Evolutionary conservation across 1,140 invertebrate genomes (phyloP).

Genomic region (Philaenus spumarius): DNA sequence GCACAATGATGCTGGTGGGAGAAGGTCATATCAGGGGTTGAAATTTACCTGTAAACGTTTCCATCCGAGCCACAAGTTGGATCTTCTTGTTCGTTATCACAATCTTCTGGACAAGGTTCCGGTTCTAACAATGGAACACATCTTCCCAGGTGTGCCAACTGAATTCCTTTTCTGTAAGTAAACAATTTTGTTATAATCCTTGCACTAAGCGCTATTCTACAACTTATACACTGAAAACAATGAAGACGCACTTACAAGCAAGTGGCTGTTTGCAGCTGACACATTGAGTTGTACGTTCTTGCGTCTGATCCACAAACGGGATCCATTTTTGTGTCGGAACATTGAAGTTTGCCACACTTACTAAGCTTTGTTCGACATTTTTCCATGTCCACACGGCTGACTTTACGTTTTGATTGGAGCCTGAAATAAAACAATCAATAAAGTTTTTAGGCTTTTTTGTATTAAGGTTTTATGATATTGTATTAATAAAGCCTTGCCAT

Average conservation of each 20-base stretch:
- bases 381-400: conserved; percentile 63
- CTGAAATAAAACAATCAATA: conserved; percentile 9
- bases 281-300: conserved; percentile 71
- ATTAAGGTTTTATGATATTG: no score
- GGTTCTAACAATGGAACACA: conserved; percentile 68
- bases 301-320: conserved; percentile 80
- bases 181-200: no score
- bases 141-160: conserved; percentile 77
- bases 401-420: conserved; percentile 44
- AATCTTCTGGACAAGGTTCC: conserved; percentile 62
- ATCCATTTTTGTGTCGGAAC: conserved; percentile 54
- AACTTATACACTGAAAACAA: no score
- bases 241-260: conserved; percentile 64
- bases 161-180: conserved; percentile 75
- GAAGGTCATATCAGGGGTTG: no score
- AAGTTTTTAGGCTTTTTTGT: no score
- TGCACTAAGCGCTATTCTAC: no score
- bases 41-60: conserved; percentile 85
- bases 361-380: conserved; percentile 63
- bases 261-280: conserved; percentile 70
- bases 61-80: conserved; percentile 87
- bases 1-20: no score
- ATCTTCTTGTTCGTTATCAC: conserved; percentile 58
- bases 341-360: conserved; percentile 64
- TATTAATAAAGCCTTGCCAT: no score